Conservation (phyloP, 2,888 invertebrate species). For the Psococerastis gibbosa region DNA sequence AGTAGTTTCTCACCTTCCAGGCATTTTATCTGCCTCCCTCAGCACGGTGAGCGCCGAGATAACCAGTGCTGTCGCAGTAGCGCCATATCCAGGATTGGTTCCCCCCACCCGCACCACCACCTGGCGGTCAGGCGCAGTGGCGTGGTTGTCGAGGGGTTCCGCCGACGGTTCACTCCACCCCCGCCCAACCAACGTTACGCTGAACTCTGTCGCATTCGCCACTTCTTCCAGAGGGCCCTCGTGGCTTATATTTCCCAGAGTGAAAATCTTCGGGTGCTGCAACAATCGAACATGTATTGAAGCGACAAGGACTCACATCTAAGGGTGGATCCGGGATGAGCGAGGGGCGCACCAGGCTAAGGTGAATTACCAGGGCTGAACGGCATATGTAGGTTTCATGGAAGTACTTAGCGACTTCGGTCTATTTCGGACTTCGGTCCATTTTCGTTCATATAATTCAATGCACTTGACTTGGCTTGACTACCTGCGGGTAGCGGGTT, state of each 20-base stretch:
- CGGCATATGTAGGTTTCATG: no score
- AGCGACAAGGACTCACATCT: no score
- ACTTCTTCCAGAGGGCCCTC: conserved; percentile 42
- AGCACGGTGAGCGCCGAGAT: conserved; percentile 55
- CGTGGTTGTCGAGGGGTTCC: conserved; percentile 35
- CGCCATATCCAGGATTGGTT: conserved; percentile 62
- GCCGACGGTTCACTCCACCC: conserved; percentile 50
- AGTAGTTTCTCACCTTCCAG: conserved; percentile 47
- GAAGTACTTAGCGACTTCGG: no score
- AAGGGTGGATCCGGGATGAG: no score
- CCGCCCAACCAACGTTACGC: conserved; percentile 47
- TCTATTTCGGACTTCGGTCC: no score
- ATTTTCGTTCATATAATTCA: no score
- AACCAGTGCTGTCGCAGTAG: conserved; percentile 54
- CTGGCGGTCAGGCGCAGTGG: conserved; percentile 39
- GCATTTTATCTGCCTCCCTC: conserved; percentile 55
- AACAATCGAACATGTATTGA: no score
- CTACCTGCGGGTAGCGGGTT: no score
- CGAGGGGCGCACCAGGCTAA: no score
- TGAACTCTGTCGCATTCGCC: conserved; percentile 40
- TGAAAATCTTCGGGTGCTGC: conserved; percentile 49
- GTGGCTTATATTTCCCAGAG: conserved; percentile 44
- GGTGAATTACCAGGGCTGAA: no score
- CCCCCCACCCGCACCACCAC: conserved; percentile 42
- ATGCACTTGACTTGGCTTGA: no score